Conservation (phyloP, 1,140 invertebrate species). For the Drosophila bipectinata region DNA sequence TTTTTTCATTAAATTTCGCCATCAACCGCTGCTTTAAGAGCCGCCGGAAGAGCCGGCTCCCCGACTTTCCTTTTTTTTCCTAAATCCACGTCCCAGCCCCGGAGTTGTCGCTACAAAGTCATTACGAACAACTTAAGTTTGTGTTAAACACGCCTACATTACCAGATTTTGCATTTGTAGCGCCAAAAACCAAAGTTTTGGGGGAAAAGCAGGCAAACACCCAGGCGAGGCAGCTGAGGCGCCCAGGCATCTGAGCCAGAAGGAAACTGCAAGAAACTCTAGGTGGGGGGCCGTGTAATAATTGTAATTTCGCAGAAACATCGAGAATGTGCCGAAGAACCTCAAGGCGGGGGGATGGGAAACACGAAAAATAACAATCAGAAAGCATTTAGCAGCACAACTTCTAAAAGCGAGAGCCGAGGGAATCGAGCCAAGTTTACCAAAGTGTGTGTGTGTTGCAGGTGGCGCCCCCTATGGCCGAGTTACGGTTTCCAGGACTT, state of each 20-base stretch:
- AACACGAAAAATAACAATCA: slow-evolving; percentile 83
- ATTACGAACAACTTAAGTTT: slow-evolving; percentile 79
- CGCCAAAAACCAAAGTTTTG: slow-evolving; percentile 54
- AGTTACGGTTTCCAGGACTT: slow-evolving; percentile 29
- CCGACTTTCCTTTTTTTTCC: slow-evolving; percentile 1
- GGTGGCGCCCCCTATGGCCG: slow-evolving; percentile 36
- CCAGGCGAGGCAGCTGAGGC: slow-evolving; percentile 10
- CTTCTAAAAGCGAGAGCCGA: slow-evolving; percentile 50
- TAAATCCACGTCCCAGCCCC: slow-evolving; percentile 4
- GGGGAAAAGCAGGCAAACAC: slow-evolving; percentile 9
- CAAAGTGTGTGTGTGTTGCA: slow-evolving; percentile 26
- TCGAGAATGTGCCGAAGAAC: slow-evolving; percentile 30
- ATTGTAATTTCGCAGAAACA: slow-evolving; percentile 77
- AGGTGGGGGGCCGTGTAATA: slow-evolving; percentile 67
- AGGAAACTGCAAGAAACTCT: slow-evolving; percentile 51
- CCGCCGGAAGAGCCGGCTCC: not conserved
- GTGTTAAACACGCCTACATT: slow-evolving; percentile 79
- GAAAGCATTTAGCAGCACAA: slow-evolving; percentile 81
- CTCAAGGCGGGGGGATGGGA: slow-evolving; percentile 15
- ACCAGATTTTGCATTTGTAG: slow-evolving; percentile 71
- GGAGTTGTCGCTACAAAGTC: slow-evolving; percentile 62
- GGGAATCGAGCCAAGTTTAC: slow-evolving; percentile 19
- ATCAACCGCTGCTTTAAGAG: slow-evolving; percentile 43
- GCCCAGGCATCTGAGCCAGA: slow-evolving; percentile 16
- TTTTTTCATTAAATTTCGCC: slow-evolving; percentile 70